Conservation (phyloP, 2,113 vertebrate genomes). For the Toxotes chatareus region DNA sequence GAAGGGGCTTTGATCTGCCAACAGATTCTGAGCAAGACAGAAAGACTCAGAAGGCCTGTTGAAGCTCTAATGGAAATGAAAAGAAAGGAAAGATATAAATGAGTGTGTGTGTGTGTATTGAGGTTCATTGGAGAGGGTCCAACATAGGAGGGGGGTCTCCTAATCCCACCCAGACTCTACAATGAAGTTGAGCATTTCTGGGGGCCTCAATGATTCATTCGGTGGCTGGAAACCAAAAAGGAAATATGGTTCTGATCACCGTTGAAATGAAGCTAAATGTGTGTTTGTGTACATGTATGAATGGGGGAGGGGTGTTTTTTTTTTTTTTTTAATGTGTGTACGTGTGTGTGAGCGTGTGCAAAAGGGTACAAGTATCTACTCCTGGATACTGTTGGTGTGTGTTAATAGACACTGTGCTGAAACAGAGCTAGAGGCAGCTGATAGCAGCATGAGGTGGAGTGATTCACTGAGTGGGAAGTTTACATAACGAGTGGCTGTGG, state of each 20-base stretch:
- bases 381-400: slow-evolving; percentile 17
- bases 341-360: not conserved
- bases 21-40: slow-evolving; percentile 65
- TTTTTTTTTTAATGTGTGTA: too few species aligned
- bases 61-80: slow-evolving; percentile 45
- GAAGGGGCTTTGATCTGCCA: slow-evolving; percentile 73
- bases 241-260: slow-evolving; percentile 82
- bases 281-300: slow-evolving; percentile 15
- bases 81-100: slow-evolving; percentile 46
- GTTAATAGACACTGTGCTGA: slow-evolving; percentile 35
- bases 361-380: slow-evolving; percentile 18
- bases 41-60: slow-evolving; percentile 49
- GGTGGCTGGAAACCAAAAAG: slow-evolving; percentile 56
- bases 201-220: slow-evolving; percentile 65
- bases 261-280: slow-evolving; percentile 25
- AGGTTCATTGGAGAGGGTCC: slow-evolving; percentile 47
- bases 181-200: slow-evolving; percentile 40
- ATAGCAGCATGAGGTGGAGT: slow-evolving; percentile 42
- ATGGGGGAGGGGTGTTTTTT: slow-evolving; percentile 16
- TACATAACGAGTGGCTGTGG: slow-evolving; percentile 66
- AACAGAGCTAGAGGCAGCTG: slow-evolving; percentile 45
- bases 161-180: slow-evolving; percentile 77
- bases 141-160: slow-evolving; percentile 40
- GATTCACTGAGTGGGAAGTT: slow-evolving; percentile 76
- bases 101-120: slow-evolving; percentile 3